Evolutionary conservation across 30 jellyfish, hydroid and myxozoan species (phyloP).

Genomic region (Aurelia aurita): DNA sequence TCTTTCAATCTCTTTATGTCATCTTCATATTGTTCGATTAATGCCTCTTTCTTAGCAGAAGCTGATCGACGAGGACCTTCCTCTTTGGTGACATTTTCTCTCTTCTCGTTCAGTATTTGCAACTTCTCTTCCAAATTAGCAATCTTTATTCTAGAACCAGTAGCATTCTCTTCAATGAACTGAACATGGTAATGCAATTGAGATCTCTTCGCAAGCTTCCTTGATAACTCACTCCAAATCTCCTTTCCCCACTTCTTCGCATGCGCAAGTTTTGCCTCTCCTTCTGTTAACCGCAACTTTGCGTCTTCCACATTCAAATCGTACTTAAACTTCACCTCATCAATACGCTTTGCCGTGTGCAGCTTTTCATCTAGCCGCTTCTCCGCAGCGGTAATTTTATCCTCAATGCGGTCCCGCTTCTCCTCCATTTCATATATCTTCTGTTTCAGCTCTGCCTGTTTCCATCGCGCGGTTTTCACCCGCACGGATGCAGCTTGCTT

Average conservation of each 20-base stretch:
- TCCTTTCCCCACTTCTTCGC: conserved; percentile 42
- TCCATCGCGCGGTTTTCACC: conserved; percentile 26
- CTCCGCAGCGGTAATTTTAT: conserved; percentile 18
- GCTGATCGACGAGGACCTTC: conserved; percentile 18
- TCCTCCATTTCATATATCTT: conserved; percentile 13
- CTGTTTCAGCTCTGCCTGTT: conserved; percentile 32
- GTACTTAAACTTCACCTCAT: neutral
- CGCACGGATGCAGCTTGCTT: conserved; percentile 16
- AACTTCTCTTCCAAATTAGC: conserved; percentile 22
- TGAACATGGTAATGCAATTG: conserved; percentile 22
- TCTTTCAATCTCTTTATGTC: conserved; percentile 33
- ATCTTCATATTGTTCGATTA: conserved; percentile 62
- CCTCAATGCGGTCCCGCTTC: conserved; percentile 36
- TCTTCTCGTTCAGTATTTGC: conserved; percentile 41
- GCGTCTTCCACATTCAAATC: neutral
- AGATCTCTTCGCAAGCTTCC: conserved; percentile 31
- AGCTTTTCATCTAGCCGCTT: conserved; percentile 3
- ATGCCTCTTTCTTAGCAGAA: conserved; percentile 19
- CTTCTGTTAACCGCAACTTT: neutral
- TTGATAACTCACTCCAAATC: conserved; percentile 15
- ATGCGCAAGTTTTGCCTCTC: conserved; percentile 4
- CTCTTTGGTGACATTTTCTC: conserved; percentile 7
- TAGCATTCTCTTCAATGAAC: conserved; percentile 13
- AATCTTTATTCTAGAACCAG: neutral
- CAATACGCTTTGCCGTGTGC: neutral